phyloP scores from a whole-genome alignment of 2,797 vertebrate genomes.

The Huso huso region DNA sequence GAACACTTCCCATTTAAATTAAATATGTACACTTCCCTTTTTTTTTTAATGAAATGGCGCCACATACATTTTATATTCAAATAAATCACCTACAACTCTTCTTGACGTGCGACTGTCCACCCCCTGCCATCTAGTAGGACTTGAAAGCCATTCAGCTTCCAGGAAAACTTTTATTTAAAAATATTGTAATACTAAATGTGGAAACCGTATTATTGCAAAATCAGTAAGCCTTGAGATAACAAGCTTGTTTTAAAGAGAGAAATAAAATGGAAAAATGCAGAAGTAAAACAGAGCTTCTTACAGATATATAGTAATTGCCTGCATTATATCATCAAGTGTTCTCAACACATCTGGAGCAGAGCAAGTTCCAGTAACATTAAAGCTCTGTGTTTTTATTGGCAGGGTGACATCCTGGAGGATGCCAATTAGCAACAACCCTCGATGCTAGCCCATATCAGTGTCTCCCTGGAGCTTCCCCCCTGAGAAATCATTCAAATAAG shows the following conservation, averaged over 20 bases:
- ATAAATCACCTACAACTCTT: too few relatives aligned
- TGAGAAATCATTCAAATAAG: conserved; percentile 81
- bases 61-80: too few relatives aligned
- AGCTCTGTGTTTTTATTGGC: conserved; percentile 78
- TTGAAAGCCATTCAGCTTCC: too few relatives aligned
- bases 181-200: neutral
- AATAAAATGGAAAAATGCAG: conserved; percentile 19
- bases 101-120: too few relatives aligned
- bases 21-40: too few relatives aligned
- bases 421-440: conserved; percentile 70
- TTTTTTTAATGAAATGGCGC: too few relatives aligned
- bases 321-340: conserved; percentile 65
- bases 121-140: too few relatives aligned
- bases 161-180: too few relatives aligned
- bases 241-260: conserved; percentile 13
- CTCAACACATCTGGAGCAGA: conserved; percentile 61
- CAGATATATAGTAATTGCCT: conserved; percentile 67
- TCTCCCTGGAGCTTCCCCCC: conserved; percentile 49
- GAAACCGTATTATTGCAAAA: neutral
- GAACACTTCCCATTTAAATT: too few relatives aligned
- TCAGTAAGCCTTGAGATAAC: neutral
- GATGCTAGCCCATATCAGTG: neutral
- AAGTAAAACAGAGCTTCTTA: conserved; percentile 41
- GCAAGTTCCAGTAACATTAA: conserved; percentile 68
- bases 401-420: conserved; percentile 50